Evolutionary conservation across 2,888 invertebrate genomes (phyloP).

Genomic region (Drosophila koepferae): DNA sequence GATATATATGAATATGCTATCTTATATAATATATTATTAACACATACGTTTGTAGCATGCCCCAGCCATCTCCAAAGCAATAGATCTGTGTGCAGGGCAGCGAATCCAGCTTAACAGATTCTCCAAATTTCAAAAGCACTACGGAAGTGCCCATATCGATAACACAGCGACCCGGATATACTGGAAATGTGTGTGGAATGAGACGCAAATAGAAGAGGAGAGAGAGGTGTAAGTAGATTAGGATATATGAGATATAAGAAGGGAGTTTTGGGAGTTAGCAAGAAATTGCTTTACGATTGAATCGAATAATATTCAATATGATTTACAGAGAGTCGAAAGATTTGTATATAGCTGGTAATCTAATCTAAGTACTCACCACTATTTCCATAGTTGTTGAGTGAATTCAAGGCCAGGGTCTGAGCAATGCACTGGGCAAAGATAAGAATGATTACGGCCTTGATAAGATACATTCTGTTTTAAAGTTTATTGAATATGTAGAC

Average conservation of each 20-base stretch:
- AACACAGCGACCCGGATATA: constrained; percentile 58
- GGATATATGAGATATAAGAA: background rate
- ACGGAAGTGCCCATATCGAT: constrained; percentile 47
- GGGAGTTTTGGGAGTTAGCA: background rate
- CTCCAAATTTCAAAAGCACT: constrained; percentile 34
- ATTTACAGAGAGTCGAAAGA: background rate
- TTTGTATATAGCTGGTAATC: background rate
- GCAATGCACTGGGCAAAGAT: background rate
- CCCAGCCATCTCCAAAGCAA: constrained; percentile 60
- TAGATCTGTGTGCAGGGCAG: constrained; percentile 50
- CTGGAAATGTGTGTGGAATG: constrained; percentile 9
- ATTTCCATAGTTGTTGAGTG: constrained; percentile 44
- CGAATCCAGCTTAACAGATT: constrained; percentile 31
- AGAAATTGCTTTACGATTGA: background rate
- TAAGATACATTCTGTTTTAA: constrained; percentile 19
- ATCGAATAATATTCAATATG: background rate
- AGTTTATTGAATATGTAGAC: background rate
- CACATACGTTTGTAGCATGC: constrained; percentile 59
- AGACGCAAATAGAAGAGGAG: background rate
- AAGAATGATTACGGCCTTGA: background rate
- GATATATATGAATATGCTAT: too few relatives aligned
- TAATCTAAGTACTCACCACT: constrained; percentile 31
- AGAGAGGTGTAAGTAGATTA: background rate
- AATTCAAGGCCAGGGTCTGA: constrained; percentile 5
- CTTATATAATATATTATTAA: background rate